Evolutionary conservation across 2,888 invertebrate species (phyloP).

Genomic region (Sarcophaga variegata): DNA sequence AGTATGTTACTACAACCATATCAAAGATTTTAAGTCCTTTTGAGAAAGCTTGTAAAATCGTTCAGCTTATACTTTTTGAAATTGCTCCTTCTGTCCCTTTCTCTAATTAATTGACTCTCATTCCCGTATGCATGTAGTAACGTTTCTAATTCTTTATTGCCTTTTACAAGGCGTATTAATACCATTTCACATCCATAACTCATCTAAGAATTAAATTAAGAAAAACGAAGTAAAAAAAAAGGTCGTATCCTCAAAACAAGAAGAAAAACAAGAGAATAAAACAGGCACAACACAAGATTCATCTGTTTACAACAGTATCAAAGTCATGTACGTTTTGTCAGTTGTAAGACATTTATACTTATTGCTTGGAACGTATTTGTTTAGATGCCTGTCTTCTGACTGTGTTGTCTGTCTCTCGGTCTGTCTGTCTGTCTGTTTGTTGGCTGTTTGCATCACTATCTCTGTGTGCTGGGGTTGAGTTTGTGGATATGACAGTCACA

Average conservation of each 20-base stretch:
- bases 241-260: background rate
- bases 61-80: no score
- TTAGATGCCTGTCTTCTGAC: conserved; percentile 34
- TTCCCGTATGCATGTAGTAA: no score
- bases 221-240: background rate
- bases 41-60: no score
- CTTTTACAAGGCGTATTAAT: background rate
- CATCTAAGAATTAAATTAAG: background rate
- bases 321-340: conserved; percentile 52
- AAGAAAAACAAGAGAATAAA: background rate
- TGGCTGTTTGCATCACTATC: no score
- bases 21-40: no score
- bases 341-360: conserved; percentile 58
- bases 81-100: no score
- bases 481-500: conserved; percentile 26
- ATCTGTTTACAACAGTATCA: conserved; percentile 46
- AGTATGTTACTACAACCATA: no score
- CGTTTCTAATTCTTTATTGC: background rate
- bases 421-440: background rate
- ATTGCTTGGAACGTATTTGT: conserved; percentile 57
- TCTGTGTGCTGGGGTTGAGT: conserved; percentile 4
- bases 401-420: background rate
- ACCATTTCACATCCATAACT: conserved; percentile 3
- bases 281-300: background rate
- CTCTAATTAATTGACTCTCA: no score